Evolutionary conservation across 2,113 vertebrate genomes (phyloP), one percentile per base, ranked within the genome.

Genomic region (Calidris pygmaea): DNA sequence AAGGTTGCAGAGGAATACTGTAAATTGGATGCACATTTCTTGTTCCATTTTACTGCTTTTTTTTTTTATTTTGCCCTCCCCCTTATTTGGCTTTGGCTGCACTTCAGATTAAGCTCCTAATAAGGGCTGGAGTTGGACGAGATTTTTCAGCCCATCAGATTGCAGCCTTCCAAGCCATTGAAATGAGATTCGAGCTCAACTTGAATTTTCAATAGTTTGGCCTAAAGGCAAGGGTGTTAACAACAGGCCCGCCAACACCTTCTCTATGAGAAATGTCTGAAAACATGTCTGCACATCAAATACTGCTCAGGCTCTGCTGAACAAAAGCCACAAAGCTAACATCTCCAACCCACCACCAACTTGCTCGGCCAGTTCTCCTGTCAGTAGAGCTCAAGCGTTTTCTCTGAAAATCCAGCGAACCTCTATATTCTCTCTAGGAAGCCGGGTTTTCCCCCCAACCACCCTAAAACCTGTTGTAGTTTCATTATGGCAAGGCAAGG

Each of bases 181-280:
- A 96, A 95, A 95, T 34, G 19, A 91, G 93, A 96, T 79, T 96
- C 81, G 89, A 93, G 96, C 96, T 87, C 77, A 95, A 96, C 89
- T 91, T 62, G 96, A 97, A 95, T 95, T 97, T 95, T 96, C 96
- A 96, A 96, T 96, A 95, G 84, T 91, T 82, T 89, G 95, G 89
- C 95, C 95, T 87, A 89, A 95, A 96, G 95, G 96, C 84, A 74
- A 93, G 94, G 92, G 92, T 96, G 95, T 95, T 96, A 96, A 96
- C 96, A 91, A 76, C 89, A 92, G 93, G 95, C 89, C 94, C 90
- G 96, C 95, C 96, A 96, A 96, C 92, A 96, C 96, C 95, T 96
- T 82, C 91, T 50, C 92, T 56, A 85, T 27, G 58, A 58, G 9
- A 91, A 91, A 92, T 70, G 83, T 92, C 95, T 96, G 89, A 93